Percentiles rank a stretch among this genome's conserved stretches.
Evolutionary conservation across 2,888 invertebrate species (phyloP).

Genomic region (Maniola hyperantus): DNA sequence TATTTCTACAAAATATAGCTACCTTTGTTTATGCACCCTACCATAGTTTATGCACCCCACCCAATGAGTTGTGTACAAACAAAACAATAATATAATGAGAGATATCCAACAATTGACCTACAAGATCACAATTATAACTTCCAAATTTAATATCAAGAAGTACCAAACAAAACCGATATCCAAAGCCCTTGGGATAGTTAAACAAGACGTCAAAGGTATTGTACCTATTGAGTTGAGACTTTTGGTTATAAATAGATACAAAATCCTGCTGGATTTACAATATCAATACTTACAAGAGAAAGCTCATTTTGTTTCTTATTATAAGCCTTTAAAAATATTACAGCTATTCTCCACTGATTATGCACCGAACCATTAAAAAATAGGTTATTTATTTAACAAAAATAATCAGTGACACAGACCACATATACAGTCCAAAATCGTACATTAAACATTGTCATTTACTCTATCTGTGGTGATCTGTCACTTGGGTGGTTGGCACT

Average conservation of each 20-base stretch:
- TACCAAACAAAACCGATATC: slow-evolving; percentile 16
- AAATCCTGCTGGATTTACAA: slow-evolving; percentile 29
- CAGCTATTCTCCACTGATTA: slow-evolving; percentile 48
- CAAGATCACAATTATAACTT: not conserved
- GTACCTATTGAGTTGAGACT: slow-evolving; percentile 50
- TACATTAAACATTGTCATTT: too few relatives aligned
- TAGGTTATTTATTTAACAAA: slow-evolving; percentile 50
- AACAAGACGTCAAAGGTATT: slow-evolving; percentile 66
- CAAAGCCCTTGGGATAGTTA: slow-evolving; percentile 49
- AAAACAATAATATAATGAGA: not conserved
- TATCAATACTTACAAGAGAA: slow-evolving; percentile 84
- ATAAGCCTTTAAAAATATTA: slow-evolving; percentile 44
- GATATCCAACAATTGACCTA: not conserved
- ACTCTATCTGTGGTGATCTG: slow-evolving; percentile 10
- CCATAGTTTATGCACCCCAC: not conserved
- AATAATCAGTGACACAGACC: slow-evolving; percentile 30
- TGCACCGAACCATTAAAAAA: slow-evolving; percentile 66
- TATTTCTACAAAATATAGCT: not conserved
- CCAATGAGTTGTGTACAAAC: slow-evolving; percentile 1
- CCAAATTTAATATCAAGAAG: slow-evolving; percentile 22
- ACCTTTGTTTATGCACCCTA: slow-evolving; percentile 2
- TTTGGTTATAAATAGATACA: slow-evolving; percentile 67
- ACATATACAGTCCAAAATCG: too few relatives aligned
- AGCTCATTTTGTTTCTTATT: slow-evolving; percentile 78
- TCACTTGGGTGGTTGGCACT: too few relatives aligned